phyloP scores from a whole-genome alignment of 2,888 invertebrate genomes.

The Ephialtes manifestator region DNA sequence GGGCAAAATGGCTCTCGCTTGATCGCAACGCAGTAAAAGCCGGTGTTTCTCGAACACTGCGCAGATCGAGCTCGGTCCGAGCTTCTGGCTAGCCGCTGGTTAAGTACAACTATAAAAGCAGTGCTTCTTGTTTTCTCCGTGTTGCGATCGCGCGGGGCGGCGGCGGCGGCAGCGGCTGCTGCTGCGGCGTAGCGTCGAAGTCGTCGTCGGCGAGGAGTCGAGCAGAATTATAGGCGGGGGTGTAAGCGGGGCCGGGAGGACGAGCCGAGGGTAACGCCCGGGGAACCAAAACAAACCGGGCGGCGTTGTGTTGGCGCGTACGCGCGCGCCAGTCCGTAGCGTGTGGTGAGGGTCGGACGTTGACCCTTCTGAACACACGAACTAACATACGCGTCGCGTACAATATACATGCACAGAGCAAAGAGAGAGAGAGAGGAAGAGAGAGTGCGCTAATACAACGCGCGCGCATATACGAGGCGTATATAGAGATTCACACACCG shows the following conservation, averaged over 20 bases:
- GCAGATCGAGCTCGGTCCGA: slow-evolving; percentile 21
- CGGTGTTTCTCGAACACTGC: neutral
- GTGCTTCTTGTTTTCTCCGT: slow-evolving; percentile 17
- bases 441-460: slow-evolving; percentile 69
- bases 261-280: slow-evolving; percentile 84
- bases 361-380: slow-evolving; percentile 82
- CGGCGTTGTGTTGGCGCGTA: slow-evolving; percentile 69
- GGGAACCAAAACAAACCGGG: slow-evolving; percentile 86
- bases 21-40: slow-evolving; percentile 8
- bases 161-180: too few relatives aligned
- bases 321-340: slow-evolving; percentile 80
- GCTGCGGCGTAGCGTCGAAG: slow-evolving; percentile 7
- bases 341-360: slow-evolving; percentile 86
- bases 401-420: slow-evolving; percentile 10
- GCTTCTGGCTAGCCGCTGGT: slow-evolving; percentile 29
- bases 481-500: slow-evolving; percentile 38
- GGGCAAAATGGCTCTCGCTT: neutral
- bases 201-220: slow-evolving; percentile 25
- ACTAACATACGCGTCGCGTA: slow-evolving; percentile 41
- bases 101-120: slow-evolving; percentile 1
- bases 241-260: slow-evolving; percentile 71
- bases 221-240: slow-evolving; percentile 45
- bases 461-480: slow-evolving; percentile 48
- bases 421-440: slow-evolving; percentile 4
- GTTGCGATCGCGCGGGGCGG: slow-evolving; percentile 21